Percentiles rank a stretch among this genome's conserved stretches.
phyloP scores from a whole-genome alignment of 2,113 vertebrate genomes.

The Cyprinodon variegatus region DNA sequence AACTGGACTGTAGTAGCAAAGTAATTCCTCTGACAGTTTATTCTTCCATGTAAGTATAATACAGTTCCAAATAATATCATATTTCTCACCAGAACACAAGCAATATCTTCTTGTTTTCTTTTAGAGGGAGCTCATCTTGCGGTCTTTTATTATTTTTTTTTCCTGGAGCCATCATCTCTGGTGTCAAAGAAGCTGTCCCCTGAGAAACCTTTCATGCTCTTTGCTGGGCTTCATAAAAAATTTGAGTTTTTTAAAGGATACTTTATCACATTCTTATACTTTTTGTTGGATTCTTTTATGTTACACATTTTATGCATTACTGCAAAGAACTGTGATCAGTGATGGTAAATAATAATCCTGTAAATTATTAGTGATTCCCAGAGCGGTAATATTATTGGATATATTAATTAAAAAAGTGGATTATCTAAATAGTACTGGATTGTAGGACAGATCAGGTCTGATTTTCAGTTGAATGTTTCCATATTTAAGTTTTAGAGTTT shows the following conservation, averaged over 20 bases:
- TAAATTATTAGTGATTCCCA: slow-evolving; percentile 77
- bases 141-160: slow-evolving; percentile 21
- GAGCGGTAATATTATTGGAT: slow-evolving; percentile 62
- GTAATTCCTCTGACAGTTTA: slow-evolving; percentile 42
- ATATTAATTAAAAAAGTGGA: slow-evolving; percentile 43
- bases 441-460: slow-evolving; percentile 42
- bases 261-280: slow-evolving; percentile 40
- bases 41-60: slow-evolving; percentile 63
- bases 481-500: slow-evolving; percentile 66
- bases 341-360: slow-evolving; percentile 35
- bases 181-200: slow-evolving; percentile 35
- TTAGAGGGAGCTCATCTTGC: slow-evolving; percentile 45
- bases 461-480: slow-evolving; percentile 54
- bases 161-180: slow-evolving; percentile 15
- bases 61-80: slow-evolving; percentile 8
- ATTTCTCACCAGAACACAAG: slow-evolving; percentile 13
- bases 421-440: slow-evolving; percentile 56
- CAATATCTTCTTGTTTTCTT: slow-evolving; percentile 25
- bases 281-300: slow-evolving; percentile 51
- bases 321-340: slow-evolving; percentile 39
- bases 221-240: slow-evolving; percentile 44
- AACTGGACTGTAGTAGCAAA: slow-evolving; percentile 45
- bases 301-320: slow-evolving; percentile 52
- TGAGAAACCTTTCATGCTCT: slow-evolving; percentile 38
- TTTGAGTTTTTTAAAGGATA: slow-evolving; percentile 45